Base-by-base conservation (phyloP, 2,888 invertebrate genomes). In the Tinea semifulvella region DNA sequence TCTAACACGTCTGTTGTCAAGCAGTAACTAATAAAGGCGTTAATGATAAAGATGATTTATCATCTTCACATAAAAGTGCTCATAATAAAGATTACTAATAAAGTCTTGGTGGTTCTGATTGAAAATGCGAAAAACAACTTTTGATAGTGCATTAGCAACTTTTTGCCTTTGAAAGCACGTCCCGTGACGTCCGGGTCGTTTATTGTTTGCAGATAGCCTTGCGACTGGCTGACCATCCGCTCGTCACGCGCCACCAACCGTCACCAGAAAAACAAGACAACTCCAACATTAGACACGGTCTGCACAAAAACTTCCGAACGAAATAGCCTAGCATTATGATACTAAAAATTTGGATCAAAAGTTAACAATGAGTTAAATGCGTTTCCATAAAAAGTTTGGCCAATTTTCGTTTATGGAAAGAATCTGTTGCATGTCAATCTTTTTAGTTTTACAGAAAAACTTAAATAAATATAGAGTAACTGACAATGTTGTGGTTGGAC, bases 151-250 rank as follows among this genome's bases (percentile, higher is more conserved):
- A 40, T 43, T 20, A 42, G 27, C 42, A 19, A 19, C 49, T 64
- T 63, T 65, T 63, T 61, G 55, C 52, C 54, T 52, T 48, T 50
- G 50, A 47, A 59, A 49, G 52, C 58, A 57, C 50, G 53, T 52
- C 45, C 60, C 67, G 63, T 59, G 60, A 67, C 65, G 56, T 56
- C 57, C 55, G 51, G 43, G 60, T 55, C 57, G 56, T 55, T 54
- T 47, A 53, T 54, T 54, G 56, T 58, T 56, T 54, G 46, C 51
- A 47, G 44, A 42, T 40, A 45, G 43, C 43, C 43, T 43, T 43
- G 43, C 31, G 31, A 14, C 27, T 27, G 14, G n/a, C 14, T 19
- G 18, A 16, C 20, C 31, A 26, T 13, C 31, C 18, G 31, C 10
- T 31, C 28, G 43, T 43, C 43, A 43, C 31, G 28, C 28, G 31